A percentile compares a stretch with the other conserved stretches of the same genome.
Conservation (phyloP, 1,140 invertebrate genomes). For the Drosophila busckii region DNA sequence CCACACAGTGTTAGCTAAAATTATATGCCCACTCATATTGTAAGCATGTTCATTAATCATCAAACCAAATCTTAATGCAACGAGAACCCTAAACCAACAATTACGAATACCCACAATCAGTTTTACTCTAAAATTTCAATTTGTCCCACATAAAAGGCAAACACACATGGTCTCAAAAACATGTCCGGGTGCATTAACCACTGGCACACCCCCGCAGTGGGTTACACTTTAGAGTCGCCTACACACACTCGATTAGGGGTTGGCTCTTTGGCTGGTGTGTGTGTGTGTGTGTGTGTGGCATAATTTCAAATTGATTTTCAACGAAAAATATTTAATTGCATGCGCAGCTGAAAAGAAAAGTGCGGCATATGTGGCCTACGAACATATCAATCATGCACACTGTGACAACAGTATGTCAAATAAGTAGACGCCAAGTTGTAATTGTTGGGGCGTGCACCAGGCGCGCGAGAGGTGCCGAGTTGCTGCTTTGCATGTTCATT, state of each 20-base stretch:
- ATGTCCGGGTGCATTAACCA: not conserved
- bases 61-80: constrained; percentile 20
- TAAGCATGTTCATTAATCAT: too few species aligned
- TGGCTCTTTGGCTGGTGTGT: constrained; percentile 1
- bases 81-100: constrained; percentile 20
- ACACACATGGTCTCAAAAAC: constrained; percentile 14
- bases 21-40: too few species aligned
- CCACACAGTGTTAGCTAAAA: too few species aligned
- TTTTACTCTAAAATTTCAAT: constrained; percentile 49
- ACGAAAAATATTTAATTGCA: constrained; percentile 67
- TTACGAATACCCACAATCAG: constrained; percentile 20
- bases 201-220: constrained; percentile 16
- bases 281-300: constrained; percentile 38
- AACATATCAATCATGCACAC: constrained; percentile 58
- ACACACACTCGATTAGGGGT: not conserved
- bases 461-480: not conserved
- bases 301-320: constrained; percentile 70
- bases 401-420: constrained; percentile 21
- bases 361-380: constrained; percentile 50
- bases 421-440: constrained; percentile 31
- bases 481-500: constrained; percentile 9
- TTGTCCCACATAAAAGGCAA: constrained; percentile 44
- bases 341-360: constrained; percentile 22
- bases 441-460: constrained; percentile 3
- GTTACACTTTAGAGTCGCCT: too few species aligned